Base-by-base conservation (phyloP, 1,140 invertebrate species). In the Geopemphigus sp. region DNA sequence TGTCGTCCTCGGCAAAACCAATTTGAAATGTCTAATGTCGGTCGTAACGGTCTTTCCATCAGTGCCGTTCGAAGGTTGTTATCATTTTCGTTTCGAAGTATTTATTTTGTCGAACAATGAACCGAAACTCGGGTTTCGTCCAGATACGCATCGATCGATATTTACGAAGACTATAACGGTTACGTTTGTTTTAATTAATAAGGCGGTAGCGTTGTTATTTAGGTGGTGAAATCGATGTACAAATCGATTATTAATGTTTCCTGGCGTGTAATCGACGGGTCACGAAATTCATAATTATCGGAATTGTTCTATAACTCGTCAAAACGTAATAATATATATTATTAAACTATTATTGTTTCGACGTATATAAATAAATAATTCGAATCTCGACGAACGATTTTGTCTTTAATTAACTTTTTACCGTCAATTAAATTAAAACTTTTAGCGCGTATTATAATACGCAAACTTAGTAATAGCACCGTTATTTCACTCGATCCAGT, bases 381-480 rank as follows among this genome's bases (percentile, higher is more conserved):
- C 22, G 14, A n/a, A 45, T 45, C 29, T 45, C 11, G 12, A 12
- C 47, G 47, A 50, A 50, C 12, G 12, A 5, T 12, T 66, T 12
- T 45, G 45, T 53, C 5, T 26, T 17, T 53, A 22, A 17, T 68
- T 68, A 24, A 68, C 26, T 29, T 24, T 17, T 14, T 26, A 11
- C 45, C 14, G 10, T 50, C 24, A 70, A 70, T 50, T 26, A 26
- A 59, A 70, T 53, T 70, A 50, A 57, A 74, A 57, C 8, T 12
- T 57, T 56, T 56, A 73, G 19, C 32, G 19, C 56, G 53, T 56
- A 22, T 39, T 10, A 54, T 66, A 15, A 15, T 22, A 56, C 22
- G n/a, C 26, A 59, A 64, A 64, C 59, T 76, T 59, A 45, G 54
- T 76, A 24, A 39, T 72, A 59, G 72, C 72, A 59, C 72, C 54